A percentile compares a stretch with the other conserved stretches of the same genome.
phyloP scores from a whole-genome alignment of 2,113 vertebrate species.

The Probosciger aterrimus region DNA sequence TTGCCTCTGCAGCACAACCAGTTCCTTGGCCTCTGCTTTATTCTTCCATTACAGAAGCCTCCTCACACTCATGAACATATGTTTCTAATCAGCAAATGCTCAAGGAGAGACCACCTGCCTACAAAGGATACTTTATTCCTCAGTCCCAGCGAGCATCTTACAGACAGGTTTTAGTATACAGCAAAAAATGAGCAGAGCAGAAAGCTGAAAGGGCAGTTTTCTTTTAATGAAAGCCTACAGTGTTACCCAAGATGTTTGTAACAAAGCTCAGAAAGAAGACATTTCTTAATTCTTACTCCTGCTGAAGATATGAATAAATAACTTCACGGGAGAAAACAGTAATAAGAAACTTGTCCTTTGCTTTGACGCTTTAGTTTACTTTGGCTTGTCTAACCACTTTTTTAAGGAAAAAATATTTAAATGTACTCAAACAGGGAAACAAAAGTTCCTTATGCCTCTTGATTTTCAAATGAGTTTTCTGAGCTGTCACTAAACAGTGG shows the following conservation, averaged over 20 bases:
- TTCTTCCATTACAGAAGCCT: constrained; percentile 49
- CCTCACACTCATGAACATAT: constrained; percentile 58
- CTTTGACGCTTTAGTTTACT: not conserved
- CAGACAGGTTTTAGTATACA: constrained; percentile 48
- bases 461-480: not conserved
- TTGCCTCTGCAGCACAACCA: not conserved
- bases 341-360: not conserved
- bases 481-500: not conserved
- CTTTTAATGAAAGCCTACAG: constrained; percentile 18
- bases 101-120: constrained; percentile 69
- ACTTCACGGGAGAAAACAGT: not conserved
- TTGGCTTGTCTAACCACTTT: not conserved
- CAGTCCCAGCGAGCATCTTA: not conserved
- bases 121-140: constrained; percentile 49
- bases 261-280: not conserved
- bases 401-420: not conserved
- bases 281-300: constrained; percentile 3
- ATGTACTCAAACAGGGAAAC: not conserved
- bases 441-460: not conserved
- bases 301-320: constrained; percentile 2
- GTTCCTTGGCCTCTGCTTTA: not conserved
- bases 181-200: constrained; percentile 16
- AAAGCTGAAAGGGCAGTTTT: constrained; percentile 30
- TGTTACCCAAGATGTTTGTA: constrained; percentile 5
- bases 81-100: constrained; percentile 65